Percentiles rank a stretch among this genome's conserved stretches.
Conservation (phyloP, 2,888 invertebrate species). For the Plebejus argus region DNA sequence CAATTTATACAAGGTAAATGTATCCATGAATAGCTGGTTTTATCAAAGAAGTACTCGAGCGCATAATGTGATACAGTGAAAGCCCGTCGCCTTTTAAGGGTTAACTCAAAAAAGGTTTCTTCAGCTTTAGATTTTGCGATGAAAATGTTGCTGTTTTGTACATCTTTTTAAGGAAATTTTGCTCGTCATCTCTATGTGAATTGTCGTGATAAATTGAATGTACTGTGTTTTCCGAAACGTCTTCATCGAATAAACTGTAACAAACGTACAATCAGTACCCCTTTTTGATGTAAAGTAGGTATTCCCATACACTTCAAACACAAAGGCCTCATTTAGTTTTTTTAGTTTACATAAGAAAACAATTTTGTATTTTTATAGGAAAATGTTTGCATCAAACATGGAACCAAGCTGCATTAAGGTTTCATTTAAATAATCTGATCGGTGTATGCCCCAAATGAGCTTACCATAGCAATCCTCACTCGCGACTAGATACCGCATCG, state of each 20-base stretch:
- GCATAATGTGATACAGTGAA: conserved; percentile 65
- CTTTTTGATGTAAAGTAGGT: too few relatives aligned
- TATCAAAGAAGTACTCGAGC: conserved; percentile 60
- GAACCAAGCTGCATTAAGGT: too few relatives aligned
- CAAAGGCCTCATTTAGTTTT: too few relatives aligned
- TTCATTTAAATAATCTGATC: too few relatives aligned
- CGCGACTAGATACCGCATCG: background rate
- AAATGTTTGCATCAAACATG: too few relatives aligned
- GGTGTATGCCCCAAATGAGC: too few relatives aligned
- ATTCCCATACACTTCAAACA: too few relatives aligned
- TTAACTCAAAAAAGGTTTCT: conserved; percentile 47
- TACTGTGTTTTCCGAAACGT: too few relatives aligned
- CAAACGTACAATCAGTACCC: too few relatives aligned
- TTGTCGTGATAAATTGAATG: background rate
- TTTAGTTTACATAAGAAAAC: too few relatives aligned
- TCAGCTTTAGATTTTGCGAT: conserved; percentile 6
- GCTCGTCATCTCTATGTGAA: background rate
- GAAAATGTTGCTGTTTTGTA: conserved; percentile 12
- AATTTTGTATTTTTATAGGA: too few relatives aligned
- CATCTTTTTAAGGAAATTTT: background rate
- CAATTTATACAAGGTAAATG: conserved; percentile 54
- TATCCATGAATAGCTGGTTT: conserved; percentile 75
- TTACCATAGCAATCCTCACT: background rate
- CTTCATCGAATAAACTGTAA: too few relatives aligned
- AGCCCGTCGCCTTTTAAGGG: conserved; percentile 56